Evolutionary conservation across 2,797 vertebrate species (phyloP), one percentile per base, ranked within the genome.

Genomic region (Bradypodion pumilum): DNA sequence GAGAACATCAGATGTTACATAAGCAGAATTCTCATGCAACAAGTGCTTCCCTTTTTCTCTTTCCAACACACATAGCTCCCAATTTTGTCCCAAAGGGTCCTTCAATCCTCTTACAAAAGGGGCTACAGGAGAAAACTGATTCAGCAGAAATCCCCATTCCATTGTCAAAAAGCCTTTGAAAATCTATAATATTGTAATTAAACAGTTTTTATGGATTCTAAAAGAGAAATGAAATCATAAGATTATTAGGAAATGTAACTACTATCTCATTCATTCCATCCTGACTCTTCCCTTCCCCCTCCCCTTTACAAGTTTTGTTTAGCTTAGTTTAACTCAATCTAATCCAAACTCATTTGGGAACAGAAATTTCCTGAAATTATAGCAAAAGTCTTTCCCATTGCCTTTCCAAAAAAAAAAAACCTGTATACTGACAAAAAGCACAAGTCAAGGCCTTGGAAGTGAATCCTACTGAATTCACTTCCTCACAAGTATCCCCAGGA

Each of bases 311-410:
- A 32, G 32, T 65, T 65, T 65, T 9, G 29, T 63, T 29, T 63
- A 63, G 23, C 56, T 59, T 59, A 59, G 10, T 63, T 63, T 65
- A 59, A 82, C 87, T 78, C 27, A 78, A 25, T 78, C 40, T n/a
- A 9, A 89, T 78, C 52, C 40, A 9, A 89, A 80, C 13, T 42
- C 73, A 65, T 78, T 89, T 62, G 6, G 52, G 27, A 78, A 0
- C 0, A 59, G 73, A 83, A 76, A 84, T 63, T 25, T 56, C 0
- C n/a, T 32, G 60, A 1, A 35, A 60, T 32, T 35, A 52, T 5
- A 46, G 40, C 76, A 75, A 90, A 79, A 32, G 77, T 70, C 25
- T 73, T 74, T 25, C 4, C 15, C 5, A 73, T 21, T 75, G 78
- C 1, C 65, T n/a, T n/a, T n/a, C n/a, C n/a, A n/a, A n/a, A n/a